Base-by-base conservation (phyloP, 2,888 invertebrate genomes). In the Callinectes sapidus region DNA sequence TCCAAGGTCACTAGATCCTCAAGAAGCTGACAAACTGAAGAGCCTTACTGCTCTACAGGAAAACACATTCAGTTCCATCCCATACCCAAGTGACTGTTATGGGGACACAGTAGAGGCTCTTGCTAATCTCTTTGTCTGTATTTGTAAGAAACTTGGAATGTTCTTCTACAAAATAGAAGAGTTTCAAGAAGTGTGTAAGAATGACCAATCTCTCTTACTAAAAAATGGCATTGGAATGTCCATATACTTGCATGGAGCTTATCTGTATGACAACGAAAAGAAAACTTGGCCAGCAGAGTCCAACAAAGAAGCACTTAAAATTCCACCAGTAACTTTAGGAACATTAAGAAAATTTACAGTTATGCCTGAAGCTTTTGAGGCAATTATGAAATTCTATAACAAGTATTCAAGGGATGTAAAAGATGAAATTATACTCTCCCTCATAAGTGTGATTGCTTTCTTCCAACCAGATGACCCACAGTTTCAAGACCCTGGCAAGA, bases 141-240 rank as follows among this genome's bases (percentile, higher is more conserved):
- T 93, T 85, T 93, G 92, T 66, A 91, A 93, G 32, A 94, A 93
- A 42, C 71, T 94, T 32, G 92, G 93, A 14, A 71, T 90, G 39
- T 93, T 94, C 89, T 92, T 92, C 85, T 86, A 92, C 42, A 81
- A 87, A 6, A 81, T 93, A 8, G 92, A 92, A 42, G 94, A 94
- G 55, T 94, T 92, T 35, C 92, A 91, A 23, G 81, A 55, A 10
- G 55, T 93, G 32, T 91, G 91, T 91, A 90, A 90, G 54, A 39
- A 28, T 42, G 94, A 94, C 81, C 93, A 93, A 55, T 85, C 87
- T 16, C 86, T 89, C 28, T 66, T 94, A 42, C 87, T 94, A 35
- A 91, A 93, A 81, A 92, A 88, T 93, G 94, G 94, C 23, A 93
- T 94, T 90, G 92, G 92, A 6, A 94, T 90, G 91, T 92, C 93